Conservation (phyloP, 1,140 invertebrate genomes). For the Calephelis virginiensis region DNA sequence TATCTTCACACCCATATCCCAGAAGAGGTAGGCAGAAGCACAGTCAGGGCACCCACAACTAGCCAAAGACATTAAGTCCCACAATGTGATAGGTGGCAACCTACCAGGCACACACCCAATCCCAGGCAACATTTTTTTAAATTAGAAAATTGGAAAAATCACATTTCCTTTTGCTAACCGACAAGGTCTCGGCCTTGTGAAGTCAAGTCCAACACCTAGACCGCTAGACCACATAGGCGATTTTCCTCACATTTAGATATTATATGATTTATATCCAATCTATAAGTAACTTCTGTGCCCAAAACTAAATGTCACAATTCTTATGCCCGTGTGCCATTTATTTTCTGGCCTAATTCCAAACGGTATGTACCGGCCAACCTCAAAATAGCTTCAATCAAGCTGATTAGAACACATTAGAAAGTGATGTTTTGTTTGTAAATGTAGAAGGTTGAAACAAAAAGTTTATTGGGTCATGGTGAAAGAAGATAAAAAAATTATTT, state of each 20-base stretch:
- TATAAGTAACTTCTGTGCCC: constrained; percentile 16
- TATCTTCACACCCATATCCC: no score
- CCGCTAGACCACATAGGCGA: no score
- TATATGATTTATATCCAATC: constrained; percentile 6
- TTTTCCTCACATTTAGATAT: not conserved
- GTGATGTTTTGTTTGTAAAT: constrained; percentile 12
- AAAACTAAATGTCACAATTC: constrained; percentile 24
- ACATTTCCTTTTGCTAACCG: no score
- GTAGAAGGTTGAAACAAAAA: constrained; percentile 12
- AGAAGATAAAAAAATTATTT: not conserved
- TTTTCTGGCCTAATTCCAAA: constrained; percentile 18
- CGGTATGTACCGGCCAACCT: constrained; percentile 2
- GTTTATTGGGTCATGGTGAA: constrained; percentile 13
- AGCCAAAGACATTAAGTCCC: no score
- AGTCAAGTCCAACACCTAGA: no score
- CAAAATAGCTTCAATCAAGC: constrained; percentile 10
- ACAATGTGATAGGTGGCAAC: no score
- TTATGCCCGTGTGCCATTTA: constrained; percentile 20
- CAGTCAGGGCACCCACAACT: no score
- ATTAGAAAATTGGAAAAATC: no score
- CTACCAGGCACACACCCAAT: no score
- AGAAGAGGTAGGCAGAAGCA: no score
- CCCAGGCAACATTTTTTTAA: no score
- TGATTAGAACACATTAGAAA: constrained; percentile 16
- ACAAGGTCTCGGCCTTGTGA: no score